phyloP scores from a whole-genome alignment of 2,797 vertebrate genomes.

The Halcyon chelicuti region DNA sequence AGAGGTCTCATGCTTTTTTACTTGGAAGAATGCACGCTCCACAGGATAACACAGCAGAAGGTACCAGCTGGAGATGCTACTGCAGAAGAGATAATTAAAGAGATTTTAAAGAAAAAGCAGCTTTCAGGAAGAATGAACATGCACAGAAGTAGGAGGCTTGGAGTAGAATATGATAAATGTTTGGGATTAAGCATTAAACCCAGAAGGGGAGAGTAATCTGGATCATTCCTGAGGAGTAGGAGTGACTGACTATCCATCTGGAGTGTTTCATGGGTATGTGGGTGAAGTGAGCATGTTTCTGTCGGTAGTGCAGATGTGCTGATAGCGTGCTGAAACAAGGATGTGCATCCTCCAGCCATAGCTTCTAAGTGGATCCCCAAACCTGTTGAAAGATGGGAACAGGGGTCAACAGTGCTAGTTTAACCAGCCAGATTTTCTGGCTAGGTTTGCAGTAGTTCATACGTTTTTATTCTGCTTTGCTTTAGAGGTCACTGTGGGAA shows the following conservation, averaged over 20 bases:
- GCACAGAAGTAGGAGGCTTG: neutral
- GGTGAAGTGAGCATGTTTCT: neutral
- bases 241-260: constrained; percentile 4
- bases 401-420: fast-evolving
- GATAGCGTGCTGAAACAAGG: neutral
- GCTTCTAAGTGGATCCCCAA: neutral
- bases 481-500: neutral
- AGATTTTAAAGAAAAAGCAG: neutral
- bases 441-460: neutral
- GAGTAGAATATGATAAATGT: constrained; percentile 14
- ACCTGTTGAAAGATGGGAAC: neutral
- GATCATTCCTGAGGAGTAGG: neutral
- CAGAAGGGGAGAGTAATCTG: constrained; percentile 1
- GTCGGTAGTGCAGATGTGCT: neutral
- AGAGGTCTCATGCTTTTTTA: neutral
- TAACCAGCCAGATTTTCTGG: neutral
- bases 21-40: neutral
- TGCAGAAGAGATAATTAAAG: neutral
- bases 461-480: neutral
- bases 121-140: neutral
- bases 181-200: constrained; percentile 17
- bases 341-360: neutral
- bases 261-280: neutral
- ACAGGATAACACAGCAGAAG: neutral
- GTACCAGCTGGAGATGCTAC: constrained; percentile 9